phyloP scores from a whole-genome alignment of 2,797 vertebrate species.

The Leuciscus waleckii region DNA sequence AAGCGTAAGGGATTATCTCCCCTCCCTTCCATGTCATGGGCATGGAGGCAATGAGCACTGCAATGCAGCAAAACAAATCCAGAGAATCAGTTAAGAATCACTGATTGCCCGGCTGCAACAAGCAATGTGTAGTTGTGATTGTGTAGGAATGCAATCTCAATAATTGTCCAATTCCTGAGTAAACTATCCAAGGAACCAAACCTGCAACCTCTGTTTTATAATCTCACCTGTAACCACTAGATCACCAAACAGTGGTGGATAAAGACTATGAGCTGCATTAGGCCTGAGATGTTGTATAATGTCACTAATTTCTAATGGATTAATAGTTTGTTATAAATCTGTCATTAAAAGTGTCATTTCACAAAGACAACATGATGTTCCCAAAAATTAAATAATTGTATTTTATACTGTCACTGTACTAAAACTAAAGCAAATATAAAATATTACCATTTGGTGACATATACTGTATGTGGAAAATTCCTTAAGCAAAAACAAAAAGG shows the following conservation, averaged over 20 bases:
- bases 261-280: not conserved
- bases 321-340: not conserved
- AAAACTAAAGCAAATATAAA: not conserved
- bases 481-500: not conserved
- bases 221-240: not conserved
- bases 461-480: not conserved
- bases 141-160: constrained; percentile 4
- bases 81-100: constrained; percentile 67
- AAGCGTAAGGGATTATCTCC: constrained; percentile 40
- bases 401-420: not conserved
- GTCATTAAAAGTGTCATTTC: not conserved
- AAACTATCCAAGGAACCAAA: not conserved
- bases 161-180: constrained; percentile 5
- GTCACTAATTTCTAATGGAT: not conserved
- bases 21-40: constrained; percentile 62
- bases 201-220: not conserved
- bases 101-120: constrained; percentile 56
- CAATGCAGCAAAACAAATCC: constrained; percentile 83
- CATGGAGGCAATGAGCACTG: constrained; percentile 73
- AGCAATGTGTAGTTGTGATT: not conserved
- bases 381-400: not conserved
- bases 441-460: not conserved
- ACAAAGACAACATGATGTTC: not conserved
- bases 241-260: not conserved
- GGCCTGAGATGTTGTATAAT: not conserved